These are phyloP conservation scores for Cataglyphis rosenhaueri DNA, from an alignment of 2,888 invertebrate species.

Conservation along the genomic window DNA sequence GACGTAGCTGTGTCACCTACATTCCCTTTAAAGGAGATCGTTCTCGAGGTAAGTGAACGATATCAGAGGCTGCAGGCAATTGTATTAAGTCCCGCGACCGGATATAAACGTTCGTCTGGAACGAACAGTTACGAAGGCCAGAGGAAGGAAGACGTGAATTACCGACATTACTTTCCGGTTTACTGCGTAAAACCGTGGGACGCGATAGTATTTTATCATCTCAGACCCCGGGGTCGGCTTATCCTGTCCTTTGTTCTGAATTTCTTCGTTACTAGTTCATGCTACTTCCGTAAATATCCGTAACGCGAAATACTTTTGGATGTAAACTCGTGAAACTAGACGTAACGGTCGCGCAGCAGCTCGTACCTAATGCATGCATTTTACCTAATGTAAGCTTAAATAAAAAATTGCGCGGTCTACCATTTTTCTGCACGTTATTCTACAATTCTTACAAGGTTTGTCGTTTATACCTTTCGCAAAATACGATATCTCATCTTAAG, in stretches of 20 bases:
- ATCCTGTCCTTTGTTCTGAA: constrained; percentile 47
- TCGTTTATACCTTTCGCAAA: constrained; percentile 24
- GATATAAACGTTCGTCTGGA: constrained; percentile 60
- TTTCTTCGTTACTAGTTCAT: constrained; percentile 40
- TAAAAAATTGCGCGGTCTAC: constrained; percentile 34
- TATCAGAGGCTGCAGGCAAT: constrained; percentile 55
- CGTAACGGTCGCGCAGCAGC: constrained; percentile 36
- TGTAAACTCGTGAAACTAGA: constrained; percentile 44
- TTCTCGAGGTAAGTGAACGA: constrained; percentile 52
- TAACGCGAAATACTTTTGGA: constrained; percentile 43
- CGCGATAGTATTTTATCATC: constrained; percentile 43
- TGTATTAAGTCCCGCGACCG: constrained; percentile 59
- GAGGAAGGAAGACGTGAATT: constrained; percentile 43
- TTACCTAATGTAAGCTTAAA: constrained; percentile 45
- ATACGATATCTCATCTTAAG: not conserved
- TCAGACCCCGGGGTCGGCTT: constrained; percentile 19
- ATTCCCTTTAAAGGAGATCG: constrained; percentile 44
- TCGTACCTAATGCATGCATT: constrained; percentile 33
- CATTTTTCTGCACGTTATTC: constrained; percentile 23
- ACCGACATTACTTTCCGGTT: constrained; percentile 47
- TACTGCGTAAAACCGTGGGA: constrained; percentile 36
- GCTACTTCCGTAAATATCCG: constrained; percentile 47
- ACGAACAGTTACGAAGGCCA: constrained; percentile 54
- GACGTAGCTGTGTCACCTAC: constrained; percentile 37
- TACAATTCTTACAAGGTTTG: constrained; percentile 34